These are phyloP conservation scores for Elysia crispata DNA, from an alignment of 2,888 invertebrate genomes.

Conservation along the genomic window DNA sequence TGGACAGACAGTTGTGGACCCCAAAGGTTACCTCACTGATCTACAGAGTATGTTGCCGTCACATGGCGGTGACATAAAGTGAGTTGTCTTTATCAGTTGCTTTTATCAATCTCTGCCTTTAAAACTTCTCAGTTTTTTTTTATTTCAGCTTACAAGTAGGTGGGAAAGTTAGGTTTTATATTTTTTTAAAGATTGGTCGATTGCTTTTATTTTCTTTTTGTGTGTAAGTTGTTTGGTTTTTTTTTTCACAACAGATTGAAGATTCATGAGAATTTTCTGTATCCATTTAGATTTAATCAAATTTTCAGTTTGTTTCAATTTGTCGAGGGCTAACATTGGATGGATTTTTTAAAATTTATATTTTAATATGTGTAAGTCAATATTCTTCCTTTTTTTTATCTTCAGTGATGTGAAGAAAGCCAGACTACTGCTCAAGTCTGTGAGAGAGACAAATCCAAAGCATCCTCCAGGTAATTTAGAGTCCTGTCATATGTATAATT, in stretches of 20 bases:
- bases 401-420: conserved; percentile 95
- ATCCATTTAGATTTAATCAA: neutral
- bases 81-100: conserved; percentile 57
- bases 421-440: conserved; percentile 93
- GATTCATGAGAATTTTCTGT: too few relatives aligned
- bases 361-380: neutral
- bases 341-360: neutral
- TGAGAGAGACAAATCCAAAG: conserved; percentile 96
- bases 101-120: neutral
- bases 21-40: conserved; percentile 99
- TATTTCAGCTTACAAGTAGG: neutral
- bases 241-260: too few relatives aligned
- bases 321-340: neutral
- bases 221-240: neutral
- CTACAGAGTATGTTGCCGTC: conserved; percentile 99
- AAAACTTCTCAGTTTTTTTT: neutral
- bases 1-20: conserved; percentile 99
- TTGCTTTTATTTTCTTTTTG: neutral
- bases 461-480: conserved; percentile 92
- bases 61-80: conserved; percentile 97
- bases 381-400: conserved; percentile 7
- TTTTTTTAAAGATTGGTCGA: neutral
- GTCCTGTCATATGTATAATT: too few relatives aligned
- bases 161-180: neutral
- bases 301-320: neutral